Evolutionary conservation across 2,113 vertebrate genomes (phyloP), one percentile per base, ranked within the genome.

Genomic region (Hippocampus guttulatus): DNA sequence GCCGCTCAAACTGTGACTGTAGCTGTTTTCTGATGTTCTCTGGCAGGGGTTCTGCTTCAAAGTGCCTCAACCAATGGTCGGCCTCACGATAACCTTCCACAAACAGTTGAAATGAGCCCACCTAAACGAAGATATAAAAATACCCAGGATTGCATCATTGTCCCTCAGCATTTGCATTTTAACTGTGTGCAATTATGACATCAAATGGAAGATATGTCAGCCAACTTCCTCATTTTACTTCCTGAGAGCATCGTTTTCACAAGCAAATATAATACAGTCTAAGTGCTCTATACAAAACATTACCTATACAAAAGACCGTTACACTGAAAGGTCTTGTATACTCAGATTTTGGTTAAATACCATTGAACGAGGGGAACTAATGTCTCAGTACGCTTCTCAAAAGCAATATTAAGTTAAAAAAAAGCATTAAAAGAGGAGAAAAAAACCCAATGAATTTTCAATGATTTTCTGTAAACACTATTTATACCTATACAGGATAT

Each of bases 21-120:
- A 99, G 94, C 85, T 97, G 95, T 85, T 98, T 98, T 82, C 97
- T 95, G 79, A 92, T 95, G 89, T 99, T 99, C 88, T 98, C 97
- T 5, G 97, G 95, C 75, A 99, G 92, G 77, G 97, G 94, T 27
- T 98, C 95, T 0, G 95, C 95, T 90, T 98, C 97, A 88, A 99
- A 98, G 88, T 94, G 95, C 80, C 96, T 93, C 87, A 99, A 92
- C 97, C 97, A 99, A 88, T 91, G 92, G 79, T 98, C 97, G 21
- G 97, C 97, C 82, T 97, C 97, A 73, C 95, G 96, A 83, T 98
- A 98, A 20, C 93, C 94, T 85, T 97, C 96, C 81, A 99, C 97
- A 84, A 98, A 99, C 27, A 98, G 88, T 91, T 99, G 97, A 83
- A 98, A 98, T 15, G 97, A 98, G 76, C 97, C 97, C 84, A 98